phyloP scores from a whole-genome alignment of 2,113 vertebrate genomes.

The Loxodonta africana region DNA sequence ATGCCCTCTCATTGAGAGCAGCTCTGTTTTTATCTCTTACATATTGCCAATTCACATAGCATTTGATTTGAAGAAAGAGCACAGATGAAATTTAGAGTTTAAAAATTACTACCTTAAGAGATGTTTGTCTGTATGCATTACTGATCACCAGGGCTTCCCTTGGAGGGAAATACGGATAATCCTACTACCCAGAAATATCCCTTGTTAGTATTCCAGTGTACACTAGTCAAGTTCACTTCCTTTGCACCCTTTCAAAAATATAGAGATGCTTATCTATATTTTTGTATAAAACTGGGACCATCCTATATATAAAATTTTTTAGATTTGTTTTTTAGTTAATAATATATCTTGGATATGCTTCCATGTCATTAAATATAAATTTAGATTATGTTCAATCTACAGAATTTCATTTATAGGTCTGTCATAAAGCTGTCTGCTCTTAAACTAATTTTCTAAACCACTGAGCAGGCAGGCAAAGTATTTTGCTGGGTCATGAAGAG shows the following conservation, averaged over 20 bases:
- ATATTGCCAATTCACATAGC: neutral
- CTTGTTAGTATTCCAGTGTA: neutral
- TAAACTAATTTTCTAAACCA: constrained; percentile 72
- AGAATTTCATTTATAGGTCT: neutral
- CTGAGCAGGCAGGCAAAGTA: constrained; percentile 1
- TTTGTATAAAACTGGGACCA: neutral
- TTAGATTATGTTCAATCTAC: neutral
- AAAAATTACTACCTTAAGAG: neutral
- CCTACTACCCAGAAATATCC: neutral
- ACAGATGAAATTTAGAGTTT: neutral
- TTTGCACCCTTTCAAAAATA: constrained; percentile 31
- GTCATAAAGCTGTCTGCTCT: constrained; percentile 31
- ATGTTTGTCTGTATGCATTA: neutral
- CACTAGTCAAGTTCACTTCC: neutral
- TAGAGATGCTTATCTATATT: neutral
- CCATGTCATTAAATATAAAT: constrained; percentile 46
- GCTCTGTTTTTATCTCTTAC: neutral
- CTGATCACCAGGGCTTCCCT: neutral
- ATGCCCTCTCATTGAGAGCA: neutral
- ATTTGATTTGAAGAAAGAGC: neutral
- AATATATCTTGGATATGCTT: constrained; percentile 1
- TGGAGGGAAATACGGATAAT: neutral
- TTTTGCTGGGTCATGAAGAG: constrained; percentile 32
- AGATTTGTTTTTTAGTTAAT: neutral
- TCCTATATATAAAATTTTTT: neutral